Conservation (phyloP, 2,113 vertebrate genomes). For the Eclectus roratus region DNA sequence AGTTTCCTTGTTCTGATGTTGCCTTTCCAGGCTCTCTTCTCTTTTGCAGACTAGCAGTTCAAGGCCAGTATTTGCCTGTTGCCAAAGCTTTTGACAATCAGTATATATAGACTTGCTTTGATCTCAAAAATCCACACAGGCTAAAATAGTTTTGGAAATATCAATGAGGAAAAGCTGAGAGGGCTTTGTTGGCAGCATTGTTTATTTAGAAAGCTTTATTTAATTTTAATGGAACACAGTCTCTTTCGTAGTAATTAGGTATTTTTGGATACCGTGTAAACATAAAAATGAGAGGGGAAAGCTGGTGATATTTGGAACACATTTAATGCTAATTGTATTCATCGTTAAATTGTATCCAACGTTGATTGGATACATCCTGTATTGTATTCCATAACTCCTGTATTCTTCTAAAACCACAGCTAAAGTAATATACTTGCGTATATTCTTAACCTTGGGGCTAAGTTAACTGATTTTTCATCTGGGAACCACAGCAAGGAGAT, state of each 20-base stretch:
- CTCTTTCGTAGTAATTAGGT: not conserved
- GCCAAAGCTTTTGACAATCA: not conserved
- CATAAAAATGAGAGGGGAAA: not conserved
- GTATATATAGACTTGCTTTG: not conserved
- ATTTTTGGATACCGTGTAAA: not conserved
- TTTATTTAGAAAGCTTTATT: not conserved
- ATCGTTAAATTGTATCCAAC: not conserved
- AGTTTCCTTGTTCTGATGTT: not conserved
- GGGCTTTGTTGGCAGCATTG: not conserved
- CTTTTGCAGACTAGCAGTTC: not conserved
- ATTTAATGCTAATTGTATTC: not conserved
- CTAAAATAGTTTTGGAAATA: not conserved
- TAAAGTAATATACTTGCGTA: accelerated
- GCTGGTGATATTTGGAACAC: not conserved
- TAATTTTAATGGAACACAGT: not conserved
- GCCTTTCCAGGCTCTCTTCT: not conserved
- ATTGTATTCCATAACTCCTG: not conserved
- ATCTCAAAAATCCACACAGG: not conserved
- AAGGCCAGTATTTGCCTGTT: not conserved
- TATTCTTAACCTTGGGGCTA: not conserved
- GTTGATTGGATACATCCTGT: not conserved
- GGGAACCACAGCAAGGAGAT: not conserved
- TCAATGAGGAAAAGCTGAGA: not conserved
- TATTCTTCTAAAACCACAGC: not conserved
- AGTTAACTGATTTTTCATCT: not conserved